Evolutionary conservation across 2,797 vertebrate genomes (phyloP), one percentile per base, ranked within the genome.

Genomic region (Pelochelys cantorii): DNA sequence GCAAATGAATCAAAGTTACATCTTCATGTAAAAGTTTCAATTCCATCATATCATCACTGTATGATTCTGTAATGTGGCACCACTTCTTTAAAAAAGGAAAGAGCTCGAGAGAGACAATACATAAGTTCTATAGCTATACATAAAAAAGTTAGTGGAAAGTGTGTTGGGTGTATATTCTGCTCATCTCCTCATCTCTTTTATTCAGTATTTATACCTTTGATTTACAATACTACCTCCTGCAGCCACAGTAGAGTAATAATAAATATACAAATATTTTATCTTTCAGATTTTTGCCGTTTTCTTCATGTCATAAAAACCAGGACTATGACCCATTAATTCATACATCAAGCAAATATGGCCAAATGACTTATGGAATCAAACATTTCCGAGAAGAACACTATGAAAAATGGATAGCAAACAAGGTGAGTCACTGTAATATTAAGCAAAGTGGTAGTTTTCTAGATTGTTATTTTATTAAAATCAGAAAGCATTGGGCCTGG

Each of bases 251-350:
- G 4, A 42, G 0, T 20, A 29, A 87, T 86, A 92, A 48, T 84
- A 68, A 80, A 92, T 90, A 79, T 52, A 75, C 20, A 31, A 95
- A 74, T 94, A 52, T 94, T 92, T 97, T 62, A 10, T 68, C 90
- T 98, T 98, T 92, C 97, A 98, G 97, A 93, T 98, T 99, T 96
- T 95, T 98, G 85, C 98, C 98, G 25, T 98, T 98, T 94, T 89
- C 98, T 86, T 98, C 97, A 0, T 94, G 96, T 68, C 97, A 96
- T 84, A 98, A 97, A 91, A 97, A 97, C 62, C 90, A 97, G 92
- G 98, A 95, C 34, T 98, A 98, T n/a, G 56, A 97, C 7, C 97
- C 97, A 37, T 97, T 97, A 34, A 94, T 98, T 62, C 96, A 97
- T 83, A 97, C 96, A 11, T 96, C 96, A 82, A 97, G 90, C 90